phyloP scores from a whole-genome alignment of 2,797 vertebrate species.

The Catharus ustulatus region DNA sequence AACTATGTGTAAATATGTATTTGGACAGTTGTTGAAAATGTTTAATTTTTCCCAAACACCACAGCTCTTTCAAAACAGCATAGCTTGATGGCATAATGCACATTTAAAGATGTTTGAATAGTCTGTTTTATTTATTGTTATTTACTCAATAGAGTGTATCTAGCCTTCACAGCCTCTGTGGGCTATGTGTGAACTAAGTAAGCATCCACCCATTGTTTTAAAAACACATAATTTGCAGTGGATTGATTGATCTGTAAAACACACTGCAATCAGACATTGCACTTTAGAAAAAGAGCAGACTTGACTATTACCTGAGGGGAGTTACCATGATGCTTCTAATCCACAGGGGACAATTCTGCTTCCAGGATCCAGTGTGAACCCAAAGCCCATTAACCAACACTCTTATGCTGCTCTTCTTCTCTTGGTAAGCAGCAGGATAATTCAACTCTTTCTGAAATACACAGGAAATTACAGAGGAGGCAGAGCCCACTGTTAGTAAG shows the following conservation, averaged over 20 bases:
- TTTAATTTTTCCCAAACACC: constrained; percentile 62
- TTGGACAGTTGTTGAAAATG: constrained; percentile 72
- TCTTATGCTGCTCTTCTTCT: background rate
- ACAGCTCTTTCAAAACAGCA: constrained; percentile 59
- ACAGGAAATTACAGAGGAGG: background rate
- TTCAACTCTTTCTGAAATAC: background rate
- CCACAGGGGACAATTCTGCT: background rate
- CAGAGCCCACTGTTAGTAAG: background rate
- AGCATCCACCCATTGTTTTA: constrained; percentile 42
- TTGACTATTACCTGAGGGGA: background rate
- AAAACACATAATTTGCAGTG: constrained; percentile 19
- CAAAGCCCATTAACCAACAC: background rate
- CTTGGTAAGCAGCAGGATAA: background rate
- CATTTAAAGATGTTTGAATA: constrained; percentile 61
- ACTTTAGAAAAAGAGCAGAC: background rate
- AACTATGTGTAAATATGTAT: constrained; percentile 71
- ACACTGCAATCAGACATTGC: background rate
- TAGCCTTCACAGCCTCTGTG: constrained; percentile 25
- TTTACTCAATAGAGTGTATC: constrained; percentile 66
- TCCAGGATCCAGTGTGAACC: background rate
- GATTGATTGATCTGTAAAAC: background rate
- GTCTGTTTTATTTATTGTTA: constrained; percentile 67
- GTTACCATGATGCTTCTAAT: background rate
- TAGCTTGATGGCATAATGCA: constrained; percentile 40
- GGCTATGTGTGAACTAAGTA: constrained; percentile 39